Evolutionary conservation across 2,113 vertebrate species (phyloP).

Genomic region (Oriolus oriolus): DNA sequence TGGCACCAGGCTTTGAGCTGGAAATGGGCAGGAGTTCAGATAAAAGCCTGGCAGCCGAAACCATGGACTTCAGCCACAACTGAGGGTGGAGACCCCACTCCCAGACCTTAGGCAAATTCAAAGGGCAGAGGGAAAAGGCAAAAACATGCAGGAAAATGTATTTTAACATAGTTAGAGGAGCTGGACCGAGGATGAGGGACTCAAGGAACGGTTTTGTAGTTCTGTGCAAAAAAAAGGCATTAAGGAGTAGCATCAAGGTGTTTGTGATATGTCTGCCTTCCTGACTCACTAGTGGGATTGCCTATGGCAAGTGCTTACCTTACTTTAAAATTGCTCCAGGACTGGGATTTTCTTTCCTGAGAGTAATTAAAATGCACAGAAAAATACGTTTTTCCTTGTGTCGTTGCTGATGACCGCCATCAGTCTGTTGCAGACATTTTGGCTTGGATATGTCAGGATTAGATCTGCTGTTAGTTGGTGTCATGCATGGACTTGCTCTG

Average conservation of each 20-base stretch:
- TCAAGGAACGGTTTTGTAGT: neutral
- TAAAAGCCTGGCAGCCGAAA: rapidly evolving
- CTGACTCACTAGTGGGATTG: neutral
- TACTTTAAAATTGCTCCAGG: neutral
- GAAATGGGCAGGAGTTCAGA: neutral
- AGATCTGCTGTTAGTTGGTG: neutral
- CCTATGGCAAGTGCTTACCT: neutral
- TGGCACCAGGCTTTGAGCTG: neutral
- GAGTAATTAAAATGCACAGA: neutral
- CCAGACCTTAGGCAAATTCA: neutral
- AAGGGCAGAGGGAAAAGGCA: neutral
- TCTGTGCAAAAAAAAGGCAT: neutral
- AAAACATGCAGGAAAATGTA: neutral
- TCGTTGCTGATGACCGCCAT: neutral
- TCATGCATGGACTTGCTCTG: neutral
- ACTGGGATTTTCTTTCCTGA: neutral
- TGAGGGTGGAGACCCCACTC: neutral
- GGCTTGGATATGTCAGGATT: neutral
- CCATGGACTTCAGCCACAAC: neutral
- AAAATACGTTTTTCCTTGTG: neutral
- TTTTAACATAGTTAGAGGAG: neutral
- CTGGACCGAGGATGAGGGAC: neutral
- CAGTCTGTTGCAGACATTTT: neutral
- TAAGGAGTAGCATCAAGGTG: neutral
- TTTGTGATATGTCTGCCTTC: neutral